Percentiles rank a stretch among this genome's conserved stretches.
phyloP scores from a whole-genome alignment of 1,140 invertebrate genomes.

The Listronotus oregonensis region DNA sequence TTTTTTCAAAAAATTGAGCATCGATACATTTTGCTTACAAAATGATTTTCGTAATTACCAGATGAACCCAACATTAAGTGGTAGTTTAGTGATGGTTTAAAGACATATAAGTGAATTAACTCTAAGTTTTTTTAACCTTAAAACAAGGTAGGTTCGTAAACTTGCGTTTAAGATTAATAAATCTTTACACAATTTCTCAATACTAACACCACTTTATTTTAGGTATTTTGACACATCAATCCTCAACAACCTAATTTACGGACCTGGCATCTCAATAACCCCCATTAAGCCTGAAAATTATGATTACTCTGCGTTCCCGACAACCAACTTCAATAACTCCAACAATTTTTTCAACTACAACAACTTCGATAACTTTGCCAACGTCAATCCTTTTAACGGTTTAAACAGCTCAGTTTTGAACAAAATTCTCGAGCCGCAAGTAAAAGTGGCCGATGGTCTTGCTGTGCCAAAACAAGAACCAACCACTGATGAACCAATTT shows the following conservation, averaged over 20 bases:
- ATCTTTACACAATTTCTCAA: background rate
- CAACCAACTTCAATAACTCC: background rate
- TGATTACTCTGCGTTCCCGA: slow-evolving; percentile 3
- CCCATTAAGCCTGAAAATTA: slow-evolving; percentile 35
- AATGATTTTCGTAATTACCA: no score
- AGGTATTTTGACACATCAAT: slow-evolving; percentile 42
- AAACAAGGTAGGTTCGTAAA: no score
- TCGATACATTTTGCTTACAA: no score
- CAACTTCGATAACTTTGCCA: slow-evolving; percentile 15
- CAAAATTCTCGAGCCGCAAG: slow-evolving; percentile 26
- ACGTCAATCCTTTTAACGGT: slow-evolving; percentile 18
- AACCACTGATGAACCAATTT: background rate
- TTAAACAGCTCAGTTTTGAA: slow-evolving; percentile 7
- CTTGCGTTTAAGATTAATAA: no score
- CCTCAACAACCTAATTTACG: slow-evolving; percentile 42
- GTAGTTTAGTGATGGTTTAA: no score
- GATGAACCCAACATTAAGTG: no score
- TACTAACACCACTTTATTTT: slow-evolving; percentile 31
- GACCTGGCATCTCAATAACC: slow-evolving; percentile 42
- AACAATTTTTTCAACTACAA: slow-evolving; percentile 12
- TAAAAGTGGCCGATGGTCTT: slow-evolving; percentile 9
- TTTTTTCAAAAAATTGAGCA: no score
- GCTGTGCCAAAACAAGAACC: background rate
- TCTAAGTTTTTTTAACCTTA: no score
- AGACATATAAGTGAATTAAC: no score